phyloP scores from a whole-genome alignment of 1,140 invertebrate species.

The Drosophila jambulina region DNA sequence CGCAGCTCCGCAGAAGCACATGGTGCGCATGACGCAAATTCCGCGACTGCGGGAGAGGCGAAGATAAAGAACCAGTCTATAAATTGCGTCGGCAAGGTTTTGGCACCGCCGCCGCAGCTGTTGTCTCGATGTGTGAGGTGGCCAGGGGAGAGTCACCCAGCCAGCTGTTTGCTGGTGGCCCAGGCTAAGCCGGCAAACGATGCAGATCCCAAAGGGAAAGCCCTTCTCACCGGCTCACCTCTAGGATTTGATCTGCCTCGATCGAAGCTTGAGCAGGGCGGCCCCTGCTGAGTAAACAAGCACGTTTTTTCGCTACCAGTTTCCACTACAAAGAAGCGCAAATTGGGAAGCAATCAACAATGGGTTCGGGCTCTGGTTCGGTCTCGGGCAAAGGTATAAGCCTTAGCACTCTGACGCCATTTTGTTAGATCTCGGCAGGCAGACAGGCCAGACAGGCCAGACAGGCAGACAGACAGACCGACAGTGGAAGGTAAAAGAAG shows the following conservation, averaged over 20 bases:
- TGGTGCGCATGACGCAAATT: conserved; percentile 81
- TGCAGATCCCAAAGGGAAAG: background rate
- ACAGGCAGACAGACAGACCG: background rate
- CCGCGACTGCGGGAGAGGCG: conserved; percentile 13
- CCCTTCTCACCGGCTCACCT: background rate
- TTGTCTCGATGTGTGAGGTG: conserved; percentile 5
- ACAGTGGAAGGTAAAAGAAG: background rate
- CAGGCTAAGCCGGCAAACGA: conserved; percentile 7
- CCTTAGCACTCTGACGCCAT: conserved; percentile 27
- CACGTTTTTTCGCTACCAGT: conserved; percentile 52
- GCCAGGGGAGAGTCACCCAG: conserved; percentile 24
- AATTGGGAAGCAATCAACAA: conserved; percentile 28
- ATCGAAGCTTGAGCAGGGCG: conserved; percentile 26
- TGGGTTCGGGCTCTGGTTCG: background rate
- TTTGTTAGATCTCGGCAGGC: conserved; percentile 37
- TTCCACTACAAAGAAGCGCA: conserved; percentile 26
- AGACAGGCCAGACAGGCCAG: background rate
- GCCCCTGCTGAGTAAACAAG: conserved; percentile 61
- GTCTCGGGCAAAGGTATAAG: conserved; percentile 5
- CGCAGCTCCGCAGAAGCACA: conserved; percentile 64
- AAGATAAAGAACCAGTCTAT: conserved; percentile 53
- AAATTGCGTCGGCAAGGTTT: conserved; percentile 39
- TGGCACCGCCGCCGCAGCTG: conserved; percentile 8
- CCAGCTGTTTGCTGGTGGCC: conserved; percentile 28
- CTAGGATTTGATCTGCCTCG: background rate